Percentiles rank a stretch among this genome's conserved stretches.
phyloP scores from a whole-genome alignment of 2,888 invertebrate genomes.

The Parnassius smintheus region DNA sequence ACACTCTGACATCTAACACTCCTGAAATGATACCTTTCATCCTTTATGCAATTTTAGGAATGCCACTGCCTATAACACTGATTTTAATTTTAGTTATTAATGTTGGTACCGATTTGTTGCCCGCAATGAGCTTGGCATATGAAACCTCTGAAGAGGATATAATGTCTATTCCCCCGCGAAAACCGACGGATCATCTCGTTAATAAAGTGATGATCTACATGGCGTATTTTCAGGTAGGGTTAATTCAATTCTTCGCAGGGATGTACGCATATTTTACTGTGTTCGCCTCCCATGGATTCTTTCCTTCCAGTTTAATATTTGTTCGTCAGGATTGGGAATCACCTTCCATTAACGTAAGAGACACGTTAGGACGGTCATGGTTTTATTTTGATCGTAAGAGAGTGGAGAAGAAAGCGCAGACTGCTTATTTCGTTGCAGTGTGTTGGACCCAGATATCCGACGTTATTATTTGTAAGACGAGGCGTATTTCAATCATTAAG shows the following conservation, averaged over 20 bases:
- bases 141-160: conserved; percentile 89
- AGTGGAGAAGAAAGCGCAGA: conserved; percentile 87
- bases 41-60: conserved; percentile 85
- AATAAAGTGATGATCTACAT: conserved; percentile 85
- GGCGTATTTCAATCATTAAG: conserved; percentile 86
- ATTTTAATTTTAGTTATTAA: conserved; percentile 86
- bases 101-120: conserved; percentile 89
- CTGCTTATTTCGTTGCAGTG: conserved; percentile 89
- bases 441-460: conserved; percentile 90
- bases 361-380: conserved; percentile 90
- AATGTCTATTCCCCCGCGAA: conserved; percentile 83
- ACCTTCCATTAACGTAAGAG: conserved; percentile 81
- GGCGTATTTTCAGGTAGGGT: conserved; percentile 92
- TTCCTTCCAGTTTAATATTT: conserved; percentile 84
- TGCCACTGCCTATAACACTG: conserved; percentile 86
- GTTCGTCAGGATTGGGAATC: conserved; percentile 87
- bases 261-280: conserved; percentile 90
- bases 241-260: conserved; percentile 91
- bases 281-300: conserved; percentile 90
- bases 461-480: conserved; percentile 89
- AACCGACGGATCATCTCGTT: conserved; percentile 77
- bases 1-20: conserved; percentile 90
- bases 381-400: conserved; percentile 84
- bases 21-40: conserved; percentile 93
- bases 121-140: conserved; percentile 89